Conservation (phyloP, 2,888 invertebrate genomes). For the Petrolisthes cinctipes region DNA sequence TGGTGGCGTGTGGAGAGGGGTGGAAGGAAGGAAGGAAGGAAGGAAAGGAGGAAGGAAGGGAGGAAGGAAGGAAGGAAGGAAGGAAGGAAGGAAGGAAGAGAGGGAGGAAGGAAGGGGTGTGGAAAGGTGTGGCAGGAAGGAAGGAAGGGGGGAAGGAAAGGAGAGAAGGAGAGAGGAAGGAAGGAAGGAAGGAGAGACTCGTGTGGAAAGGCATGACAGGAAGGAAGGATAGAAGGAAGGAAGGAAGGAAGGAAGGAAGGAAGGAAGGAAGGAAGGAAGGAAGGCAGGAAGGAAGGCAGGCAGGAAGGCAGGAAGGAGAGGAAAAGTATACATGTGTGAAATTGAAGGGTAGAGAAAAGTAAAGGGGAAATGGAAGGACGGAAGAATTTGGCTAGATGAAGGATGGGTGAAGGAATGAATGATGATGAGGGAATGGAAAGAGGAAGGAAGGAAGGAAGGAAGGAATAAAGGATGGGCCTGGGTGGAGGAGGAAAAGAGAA, state of each 20-base stretch:
- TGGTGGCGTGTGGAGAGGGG: not conserved
- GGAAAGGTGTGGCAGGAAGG: not conserved
- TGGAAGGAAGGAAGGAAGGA: not conserved
- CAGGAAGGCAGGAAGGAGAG: not conserved
- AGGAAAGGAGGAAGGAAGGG: not conserved
- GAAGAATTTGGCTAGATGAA: not conserved
- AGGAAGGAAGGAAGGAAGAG: not conserved
- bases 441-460: not conserved
- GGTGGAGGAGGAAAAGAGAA: not conserved
- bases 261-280: not conserved
- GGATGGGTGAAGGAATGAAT: not conserved
- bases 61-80: not conserved
- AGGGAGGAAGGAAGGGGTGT: not conserved
- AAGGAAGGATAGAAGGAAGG: not conserved
- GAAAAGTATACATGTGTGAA: not conserved
- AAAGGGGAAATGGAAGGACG: not conserved
- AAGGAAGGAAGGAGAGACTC: not conserved
- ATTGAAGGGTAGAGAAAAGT: not conserved
- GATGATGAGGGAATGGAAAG: not conserved
- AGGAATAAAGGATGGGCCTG: not conserved
- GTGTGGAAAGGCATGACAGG: not conserved
- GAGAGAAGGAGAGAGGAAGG: not conserved
- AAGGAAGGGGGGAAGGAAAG: not conserved
- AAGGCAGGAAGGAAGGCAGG: not conserved
- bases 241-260: not conserved